Evolutionary conservation across 1,140 invertebrate genomes (phyloP), one percentile per base, ranked within the genome.

Genomic region (Paralvinella palmiformis): DNA sequence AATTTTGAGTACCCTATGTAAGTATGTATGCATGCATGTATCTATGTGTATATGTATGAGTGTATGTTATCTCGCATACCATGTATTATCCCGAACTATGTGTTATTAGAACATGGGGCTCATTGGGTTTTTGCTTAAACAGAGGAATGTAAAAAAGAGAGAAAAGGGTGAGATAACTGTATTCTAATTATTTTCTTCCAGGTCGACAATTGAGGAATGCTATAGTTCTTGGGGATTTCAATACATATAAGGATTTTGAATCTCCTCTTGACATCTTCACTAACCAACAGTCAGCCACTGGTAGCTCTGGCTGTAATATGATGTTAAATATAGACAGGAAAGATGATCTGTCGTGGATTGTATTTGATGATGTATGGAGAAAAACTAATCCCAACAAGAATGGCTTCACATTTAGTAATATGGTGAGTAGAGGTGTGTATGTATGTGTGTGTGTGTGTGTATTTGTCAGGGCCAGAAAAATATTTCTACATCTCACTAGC

Each of bases 331-430:
- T 41, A 41, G 10, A 41, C n/a, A 41, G n/a, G 37, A 41, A 41
- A n/a, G n/a, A 41, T 10, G n/a, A n/a, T 41, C 10, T 10, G n/a
- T 10, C 10, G n/a, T n/a, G 10, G 10, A 37, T 48, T 7, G 22
- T 33, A 5, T 33, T 63, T 6, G 15, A n/a, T 55, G 61, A 63
- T 63, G 61, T 32, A 20, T 63, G 61, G 61, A 31, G 22, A 17
- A 22, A 35, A n/a, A 20, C n/a, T 17, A 32, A 63, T 24, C 35
- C 60, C n/a, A 36, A 31, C 13, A n/a, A 62, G n/a, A 44, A 32
- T 33, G 73, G 73, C 50, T 55, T 70, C 5, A 75, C 72, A 1
- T 75, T 75, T 55, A 75, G 73, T 52, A 75, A 73, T 61, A 75
- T 75, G 73, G 73, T 72, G 66, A 44, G 20, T 36, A 10, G 36